Evolutionary conservation across 2,888 invertebrate genomes (phyloP).

Genomic region (Cheilosia vulpina): DNA sequence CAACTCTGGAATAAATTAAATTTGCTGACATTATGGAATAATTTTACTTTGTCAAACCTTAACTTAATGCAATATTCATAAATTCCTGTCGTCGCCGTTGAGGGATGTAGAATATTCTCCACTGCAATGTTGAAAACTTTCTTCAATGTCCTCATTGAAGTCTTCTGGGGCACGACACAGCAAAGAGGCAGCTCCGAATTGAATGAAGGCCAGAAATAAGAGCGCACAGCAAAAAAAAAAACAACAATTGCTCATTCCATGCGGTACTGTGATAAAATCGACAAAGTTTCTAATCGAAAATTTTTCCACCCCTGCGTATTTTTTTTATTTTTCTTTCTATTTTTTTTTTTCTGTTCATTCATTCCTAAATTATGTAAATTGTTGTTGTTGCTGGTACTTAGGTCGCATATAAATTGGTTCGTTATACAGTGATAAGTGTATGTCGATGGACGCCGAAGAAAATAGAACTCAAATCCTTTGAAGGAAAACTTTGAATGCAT

Average conservation of each 20-base stretch:
- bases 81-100: conserved; percentile 67
- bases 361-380: conserved; percentile 74
- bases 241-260: conserved; percentile 74
- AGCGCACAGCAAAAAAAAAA: conserved; percentile 40
- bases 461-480: conserved; percentile 46
- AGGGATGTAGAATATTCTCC: neutral
- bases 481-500: conserved; percentile 62
- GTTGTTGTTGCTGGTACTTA: conserved; percentile 72
- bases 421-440: conserved; percentile 75
- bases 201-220: conserved; percentile 53
- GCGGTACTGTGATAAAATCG: conserved; percentile 74
- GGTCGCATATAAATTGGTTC: conserved; percentile 75
- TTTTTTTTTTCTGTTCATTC: conserved; percentile 58
- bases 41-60: conserved; percentile 75
- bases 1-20: conserved; percentile 72
- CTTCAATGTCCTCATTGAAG: conserved; percentile 43
- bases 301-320: conserved; percentile 45
- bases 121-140: conserved; percentile 47
- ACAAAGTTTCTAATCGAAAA: conserved; percentile 75
- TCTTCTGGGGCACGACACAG: conserved; percentile 39
- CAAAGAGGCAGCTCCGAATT: conserved; percentile 53
- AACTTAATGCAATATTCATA: conserved; percentile 75
- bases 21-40: conserved; percentile 75
- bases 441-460: conserved; percentile 54
- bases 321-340: conserved; percentile 18